Conservation (phyloP, 2,888 invertebrate species). For the Drosophila leonis region DNA sequence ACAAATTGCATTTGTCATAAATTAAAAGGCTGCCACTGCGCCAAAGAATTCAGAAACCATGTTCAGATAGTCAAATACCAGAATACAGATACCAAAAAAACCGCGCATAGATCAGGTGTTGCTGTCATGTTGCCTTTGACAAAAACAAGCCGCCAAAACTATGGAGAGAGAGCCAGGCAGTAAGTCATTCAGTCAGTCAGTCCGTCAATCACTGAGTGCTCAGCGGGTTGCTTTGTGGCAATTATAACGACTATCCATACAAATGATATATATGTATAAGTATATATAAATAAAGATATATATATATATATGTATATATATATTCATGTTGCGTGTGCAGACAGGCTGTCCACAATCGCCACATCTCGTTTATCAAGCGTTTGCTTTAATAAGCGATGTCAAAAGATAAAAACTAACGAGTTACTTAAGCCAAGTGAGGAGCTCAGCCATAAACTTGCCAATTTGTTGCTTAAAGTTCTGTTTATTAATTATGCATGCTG, state of each 20-base stretch:
- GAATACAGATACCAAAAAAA: conserved; percentile 31
- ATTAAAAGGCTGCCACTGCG: conserved; percentile 49
- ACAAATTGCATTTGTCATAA: conserved; percentile 71
- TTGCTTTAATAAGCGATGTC: conserved; percentile 78
- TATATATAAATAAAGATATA: conserved; percentile 1
- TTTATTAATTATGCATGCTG: conserved; percentile 72
- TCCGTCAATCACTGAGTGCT: conserved; percentile 27
- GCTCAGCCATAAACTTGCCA: conserved; percentile 41
- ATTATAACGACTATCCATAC: conserved; percentile 62
- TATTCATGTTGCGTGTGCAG: conserved; percentile 47
- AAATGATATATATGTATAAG: conserved; percentile 25
- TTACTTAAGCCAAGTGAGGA: conserved; percentile 60
- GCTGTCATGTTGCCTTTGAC: conserved; percentile 64
- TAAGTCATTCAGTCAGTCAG: conserved; percentile 50
- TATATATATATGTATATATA: conserved; percentile 11
- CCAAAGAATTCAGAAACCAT: conserved; percentile 37
- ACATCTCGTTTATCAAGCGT: conserved; percentile 74
- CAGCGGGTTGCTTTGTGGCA: conserved; percentile 63
- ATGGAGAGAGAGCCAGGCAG: conserved; percentile 8
- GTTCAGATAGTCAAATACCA: conserved; percentile 13
- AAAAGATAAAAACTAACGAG: conserved; percentile 79
- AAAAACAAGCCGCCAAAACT: conserved; percentile 56
- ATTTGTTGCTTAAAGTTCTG: conserved; percentile 63
- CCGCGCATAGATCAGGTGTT: conserved; percentile 59
- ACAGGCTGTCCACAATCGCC: conserved; percentile 60